Percentiles rank a stretch among this genome's conserved stretches.
Conservation (phyloP, 1,140 invertebrate genomes). For the Drosophila lini region DNA sequence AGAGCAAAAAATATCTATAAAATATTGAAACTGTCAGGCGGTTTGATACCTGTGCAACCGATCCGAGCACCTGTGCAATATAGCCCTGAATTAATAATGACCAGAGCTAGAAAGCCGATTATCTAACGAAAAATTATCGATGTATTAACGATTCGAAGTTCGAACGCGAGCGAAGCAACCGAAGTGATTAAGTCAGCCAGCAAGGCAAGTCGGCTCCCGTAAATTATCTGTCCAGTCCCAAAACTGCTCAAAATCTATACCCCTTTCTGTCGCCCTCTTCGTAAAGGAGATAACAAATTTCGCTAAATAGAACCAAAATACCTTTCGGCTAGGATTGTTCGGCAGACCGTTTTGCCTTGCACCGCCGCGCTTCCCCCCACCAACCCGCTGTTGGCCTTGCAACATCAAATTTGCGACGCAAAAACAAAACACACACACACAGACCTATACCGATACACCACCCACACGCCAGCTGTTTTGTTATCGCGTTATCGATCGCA, state of each 20-base stretch:
- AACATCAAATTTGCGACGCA: slow-evolving; percentile 62
- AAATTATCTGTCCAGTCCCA: slow-evolving; percentile 35
- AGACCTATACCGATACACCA: background rate
- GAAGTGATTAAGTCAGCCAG: slow-evolving; percentile 32
- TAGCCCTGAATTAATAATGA: background rate
- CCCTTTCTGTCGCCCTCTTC: slow-evolving; percentile 18
- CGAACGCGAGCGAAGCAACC: slow-evolving; percentile 16
- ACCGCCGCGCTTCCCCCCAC: background rate
- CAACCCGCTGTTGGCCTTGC: background rate
- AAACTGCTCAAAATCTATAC: slow-evolving; percentile 44
- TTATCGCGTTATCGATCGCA: slow-evolving; percentile 49
- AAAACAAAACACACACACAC: slow-evolving; percentile 36
- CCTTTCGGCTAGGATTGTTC: slow-evolving; percentile 30
- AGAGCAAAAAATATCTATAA: background rate
- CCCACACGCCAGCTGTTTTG: slow-evolving; percentile 29
- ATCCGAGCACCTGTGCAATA: background rate
- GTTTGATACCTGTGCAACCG: background rate
- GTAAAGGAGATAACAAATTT: slow-evolving; percentile 12
- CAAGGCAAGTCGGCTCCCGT: slow-evolving; percentile 44
- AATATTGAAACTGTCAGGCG: background rate
- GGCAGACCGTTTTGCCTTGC: slow-evolving; percentile 30
- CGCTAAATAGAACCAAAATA: slow-evolving; percentile 13
- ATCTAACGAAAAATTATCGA: slow-evolving; percentile 44
- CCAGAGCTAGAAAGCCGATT: slow-evolving; percentile 9
- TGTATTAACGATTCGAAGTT: slow-evolving; percentile 27